These are phyloP conservation scores for Choristoneura rosaceana DNA, from an alignment of 2,888 invertebrate species.

Conservation along the genomic window DNA sequence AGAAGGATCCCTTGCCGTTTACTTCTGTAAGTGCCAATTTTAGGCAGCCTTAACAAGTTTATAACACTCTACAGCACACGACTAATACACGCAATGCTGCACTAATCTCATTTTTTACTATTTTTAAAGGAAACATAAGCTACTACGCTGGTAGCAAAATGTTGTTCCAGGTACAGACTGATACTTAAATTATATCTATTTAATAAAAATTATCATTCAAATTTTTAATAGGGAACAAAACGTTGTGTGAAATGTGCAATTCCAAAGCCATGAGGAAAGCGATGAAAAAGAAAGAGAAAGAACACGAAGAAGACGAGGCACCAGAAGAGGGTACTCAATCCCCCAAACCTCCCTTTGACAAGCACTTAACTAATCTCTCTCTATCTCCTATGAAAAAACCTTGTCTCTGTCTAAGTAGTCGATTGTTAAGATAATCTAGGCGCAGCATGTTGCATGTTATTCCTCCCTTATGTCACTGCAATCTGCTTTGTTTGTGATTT, in stretches of 20 bases:
- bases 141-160: constrained; percentile 12
- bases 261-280: constrained; percentile 90
- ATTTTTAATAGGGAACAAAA: constrained; percentile 93
- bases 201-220: constrained; percentile 55
- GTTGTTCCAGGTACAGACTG: constrained; percentile 16
- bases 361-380: constrained; percentile 29
- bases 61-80: constrained; percentile 37
- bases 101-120: constrained; percentile 21
- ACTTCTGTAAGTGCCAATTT: constrained; percentile 92
- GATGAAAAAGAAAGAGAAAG: constrained; percentile 87
- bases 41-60: constrained; percentile 1
- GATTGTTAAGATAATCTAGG: constrained; percentile 19
- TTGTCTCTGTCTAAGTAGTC: constrained; percentile 22
- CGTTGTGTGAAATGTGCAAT: constrained; percentile 94
- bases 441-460: constrained; percentile 63
- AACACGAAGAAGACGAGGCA: constrained; percentile 75
- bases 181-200: background rate
- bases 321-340: constrained; percentile 76
- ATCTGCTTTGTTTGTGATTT: constrained; percentile 13
- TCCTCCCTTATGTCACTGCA: constrained; percentile 19
- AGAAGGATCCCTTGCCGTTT: constrained; percentile 93
- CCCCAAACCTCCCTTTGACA: constrained; percentile 44
- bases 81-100: constrained; percentile 32
- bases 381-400: background rate
- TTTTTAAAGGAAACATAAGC: constrained; percentile 14